Conservation (phyloP, 2,888 invertebrate genomes). For the Drosophila eohydei region DNA sequence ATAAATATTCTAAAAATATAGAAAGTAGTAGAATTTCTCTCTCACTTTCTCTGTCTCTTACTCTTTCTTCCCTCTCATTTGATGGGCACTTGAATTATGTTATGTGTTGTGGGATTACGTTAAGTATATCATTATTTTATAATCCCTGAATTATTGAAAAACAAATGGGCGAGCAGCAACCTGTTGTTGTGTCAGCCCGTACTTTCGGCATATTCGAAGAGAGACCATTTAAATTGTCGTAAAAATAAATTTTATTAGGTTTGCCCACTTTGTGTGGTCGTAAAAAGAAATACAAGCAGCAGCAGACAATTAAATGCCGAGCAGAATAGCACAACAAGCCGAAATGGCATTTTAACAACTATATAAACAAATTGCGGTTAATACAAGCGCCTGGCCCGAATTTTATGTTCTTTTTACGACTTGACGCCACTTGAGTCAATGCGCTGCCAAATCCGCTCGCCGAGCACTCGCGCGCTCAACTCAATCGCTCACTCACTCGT, state of each 20-base stretch:
- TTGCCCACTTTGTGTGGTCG: conserved; percentile 72
- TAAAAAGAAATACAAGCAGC: conserved; percentile 70
- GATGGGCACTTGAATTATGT: background rate
- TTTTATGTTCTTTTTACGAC: conserved; percentile 84
- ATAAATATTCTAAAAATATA: background rate
- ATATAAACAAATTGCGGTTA: conserved; percentile 82
- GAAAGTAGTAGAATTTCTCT: background rate
- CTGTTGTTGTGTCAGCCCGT: conserved; percentile 37
- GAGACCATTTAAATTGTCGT: conserved; percentile 80
- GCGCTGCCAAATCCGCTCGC: conserved; percentile 32
- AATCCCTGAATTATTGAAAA: conserved; percentile 17
- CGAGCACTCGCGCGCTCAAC: conserved; percentile 7
- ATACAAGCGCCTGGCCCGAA: conserved; percentile 54
- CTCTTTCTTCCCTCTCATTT: background rate
- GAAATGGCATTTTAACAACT: conserved; percentile 79
- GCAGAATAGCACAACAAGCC: conserved; percentile 72
- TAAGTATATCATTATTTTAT: conserved; percentile 5
- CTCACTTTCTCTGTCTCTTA: background rate
- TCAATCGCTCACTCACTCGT: conserved; percentile 52
- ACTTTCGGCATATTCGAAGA: conserved; percentile 41
- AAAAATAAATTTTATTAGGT: conserved; percentile 77
- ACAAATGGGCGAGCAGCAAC: conserved; percentile 30
- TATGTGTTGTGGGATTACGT: background rate
- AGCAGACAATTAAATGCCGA: conserved; percentile 78
- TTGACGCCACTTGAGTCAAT: conserved; percentile 82